Conservation (phyloP, 2,888 invertebrate genomes). For the Aethes cnicana region DNA sequence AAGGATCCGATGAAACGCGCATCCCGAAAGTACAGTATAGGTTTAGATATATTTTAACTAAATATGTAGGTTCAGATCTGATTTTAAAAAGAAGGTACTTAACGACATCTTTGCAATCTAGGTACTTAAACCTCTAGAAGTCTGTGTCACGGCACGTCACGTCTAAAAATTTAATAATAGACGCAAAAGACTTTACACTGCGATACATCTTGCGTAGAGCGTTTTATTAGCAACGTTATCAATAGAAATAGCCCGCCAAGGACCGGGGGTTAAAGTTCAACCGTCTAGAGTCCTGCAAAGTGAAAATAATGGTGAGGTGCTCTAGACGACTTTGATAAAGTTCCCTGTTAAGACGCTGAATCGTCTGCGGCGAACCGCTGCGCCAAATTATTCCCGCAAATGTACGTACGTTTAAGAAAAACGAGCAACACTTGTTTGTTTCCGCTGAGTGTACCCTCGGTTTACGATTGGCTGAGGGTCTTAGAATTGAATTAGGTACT, state of each 20-base stretch:
- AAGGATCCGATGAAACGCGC: not conserved
- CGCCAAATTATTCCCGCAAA: slow-evolving; percentile 8
- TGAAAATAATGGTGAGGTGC: slow-evolving; percentile 28
- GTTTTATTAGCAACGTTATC: slow-evolving; percentile 7
- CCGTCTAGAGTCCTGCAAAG: slow-evolving; percentile 13
- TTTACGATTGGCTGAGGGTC: no score
- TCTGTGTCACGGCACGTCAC: no score
- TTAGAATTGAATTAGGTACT: no score
- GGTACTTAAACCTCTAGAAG: no score
- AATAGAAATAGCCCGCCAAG: not conserved
- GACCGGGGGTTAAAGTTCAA: slow-evolving; percentile 25
- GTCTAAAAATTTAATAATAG: no score
- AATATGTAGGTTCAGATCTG: no score
- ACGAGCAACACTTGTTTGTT: slow-evolving; percentile 10
- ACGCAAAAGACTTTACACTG: not conserved
- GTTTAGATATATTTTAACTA: no score
- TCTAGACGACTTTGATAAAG: slow-evolving; percentile 26
- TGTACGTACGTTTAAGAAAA: slow-evolving; percentile 7
- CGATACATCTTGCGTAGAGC: not conserved
- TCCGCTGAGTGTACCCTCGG: no score
- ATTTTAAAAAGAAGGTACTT: no score
- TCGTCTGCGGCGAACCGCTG: slow-evolving; percentile 4
- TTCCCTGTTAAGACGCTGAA: slow-evolving; percentile 7
- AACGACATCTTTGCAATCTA: no score
- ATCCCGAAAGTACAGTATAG: no score